These are phyloP conservation scores for Sula dactylatra DNA, from an alignment of 2,113 vertebrate species.

Conservation along the genomic window DNA sequence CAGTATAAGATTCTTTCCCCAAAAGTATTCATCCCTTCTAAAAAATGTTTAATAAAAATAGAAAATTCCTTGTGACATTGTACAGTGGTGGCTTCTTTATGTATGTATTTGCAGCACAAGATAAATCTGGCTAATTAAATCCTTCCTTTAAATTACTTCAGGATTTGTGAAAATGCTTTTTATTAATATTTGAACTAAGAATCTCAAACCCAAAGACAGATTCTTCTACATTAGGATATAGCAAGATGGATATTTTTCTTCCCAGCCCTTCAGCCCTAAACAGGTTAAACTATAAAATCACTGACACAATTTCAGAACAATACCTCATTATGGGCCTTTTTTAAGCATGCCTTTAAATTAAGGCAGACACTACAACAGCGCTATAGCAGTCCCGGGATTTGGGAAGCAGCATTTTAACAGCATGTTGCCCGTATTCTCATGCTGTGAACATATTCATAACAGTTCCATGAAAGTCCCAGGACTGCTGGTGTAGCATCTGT, in stretches of 20 bases:
- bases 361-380: not conserved
- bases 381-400: not conserved
- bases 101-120: not conserved
- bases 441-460: constrained; percentile 67
- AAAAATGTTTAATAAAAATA: not conserved
- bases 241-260: not conserved
- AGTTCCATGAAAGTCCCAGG: constrained; percentile 56
- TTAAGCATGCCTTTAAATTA: not conserved
- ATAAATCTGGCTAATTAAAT: not conserved
- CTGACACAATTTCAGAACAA: not conserved
- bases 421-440: constrained; percentile 11
- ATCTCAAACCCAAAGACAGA: not conserved
- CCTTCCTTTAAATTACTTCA: not conserved
- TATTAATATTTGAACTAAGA: not conserved
- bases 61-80: not conserved
- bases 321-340: not conserved
- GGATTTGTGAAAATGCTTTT: not conserved
- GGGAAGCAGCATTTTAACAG: constrained; percentile 32
- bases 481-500: constrained; percentile 74
- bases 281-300: not conserved
- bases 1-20: not conserved
- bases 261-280: not conserved
- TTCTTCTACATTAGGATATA: not conserved
- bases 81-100: not conserved
- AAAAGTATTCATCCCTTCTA: not conserved